These are phyloP conservation scores for Oscheius onirici DNA, from an alignment of 2,888 invertebrate species.

Conservation along the genomic window DNA sequence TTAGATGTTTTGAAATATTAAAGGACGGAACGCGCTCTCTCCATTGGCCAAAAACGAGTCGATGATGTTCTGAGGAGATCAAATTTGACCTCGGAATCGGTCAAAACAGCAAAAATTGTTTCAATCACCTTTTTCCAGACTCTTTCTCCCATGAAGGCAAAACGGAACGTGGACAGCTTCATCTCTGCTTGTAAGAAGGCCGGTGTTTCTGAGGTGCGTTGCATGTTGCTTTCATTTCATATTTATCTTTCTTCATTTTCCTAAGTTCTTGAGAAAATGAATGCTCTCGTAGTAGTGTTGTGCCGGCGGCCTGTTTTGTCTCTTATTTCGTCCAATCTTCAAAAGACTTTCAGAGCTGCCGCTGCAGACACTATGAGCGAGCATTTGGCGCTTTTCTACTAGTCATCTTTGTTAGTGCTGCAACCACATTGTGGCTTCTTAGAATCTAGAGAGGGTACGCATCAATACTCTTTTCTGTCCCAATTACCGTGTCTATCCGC, in stretches of 20 bases:
- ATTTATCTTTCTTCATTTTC: not conserved
- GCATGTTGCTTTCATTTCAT: not conserved
- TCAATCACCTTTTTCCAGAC: slow-evolving; percentile 13
- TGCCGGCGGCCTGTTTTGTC: not conserved
- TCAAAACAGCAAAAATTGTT: no score
- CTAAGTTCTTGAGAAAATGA: not conserved
- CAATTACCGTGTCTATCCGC: no score
- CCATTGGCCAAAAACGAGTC: no score
- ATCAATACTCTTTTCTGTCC: not conserved
- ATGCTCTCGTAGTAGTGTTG: not conserved
- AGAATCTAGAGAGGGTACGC: slow-evolving; percentile 24
- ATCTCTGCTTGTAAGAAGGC: slow-evolving; percentile 41
- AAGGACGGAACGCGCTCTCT: no score
- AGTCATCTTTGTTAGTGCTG: slow-evolving; percentile 9
- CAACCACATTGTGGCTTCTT: slow-evolving; percentile 7
- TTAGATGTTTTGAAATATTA: no score
- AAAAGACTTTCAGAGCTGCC: slow-evolving; percentile 25
- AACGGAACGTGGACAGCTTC: slow-evolving; percentile 44
- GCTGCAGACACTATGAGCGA: slow-evolving; percentile 24
- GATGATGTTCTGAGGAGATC: no score
- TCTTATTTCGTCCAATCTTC: not conserved
- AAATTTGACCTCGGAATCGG: no score
- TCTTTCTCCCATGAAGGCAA: slow-evolving; percentile 42
- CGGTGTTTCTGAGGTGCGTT: slow-evolving; percentile 45
- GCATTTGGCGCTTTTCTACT: slow-evolving; percentile 22